These are phyloP conservation scores for Chrysodeixis includens DNA, from an alignment of 2,888 invertebrate genomes.

Conservation along the genomic window DNA sequence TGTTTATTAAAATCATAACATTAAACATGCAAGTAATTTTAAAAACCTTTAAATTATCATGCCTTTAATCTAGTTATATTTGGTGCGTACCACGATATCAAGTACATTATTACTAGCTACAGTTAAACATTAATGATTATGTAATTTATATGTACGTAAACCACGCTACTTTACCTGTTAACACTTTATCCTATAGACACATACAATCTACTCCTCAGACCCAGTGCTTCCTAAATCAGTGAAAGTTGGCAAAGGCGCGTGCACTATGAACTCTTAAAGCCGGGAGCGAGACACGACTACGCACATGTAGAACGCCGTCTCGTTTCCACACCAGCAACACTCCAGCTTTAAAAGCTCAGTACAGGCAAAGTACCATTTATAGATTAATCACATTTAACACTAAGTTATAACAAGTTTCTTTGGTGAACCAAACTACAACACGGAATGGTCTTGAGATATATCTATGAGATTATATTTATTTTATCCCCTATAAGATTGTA, in stretches of 20 bases:
- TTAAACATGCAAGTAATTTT: neutral
- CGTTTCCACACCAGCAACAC: no score
- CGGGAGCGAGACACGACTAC: no score
- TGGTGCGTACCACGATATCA: neutral
- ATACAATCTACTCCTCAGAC: neutral
- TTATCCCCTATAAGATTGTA: neutral
- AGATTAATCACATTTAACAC: neutral
- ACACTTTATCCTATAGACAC: neutral
- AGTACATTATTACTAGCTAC: neutral
- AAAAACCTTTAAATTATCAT: neutral
- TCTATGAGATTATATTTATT: neutral
- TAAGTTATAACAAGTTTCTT: slow-evolving; percentile 1
- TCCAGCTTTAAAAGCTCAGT: no score
- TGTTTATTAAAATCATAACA: neutral
- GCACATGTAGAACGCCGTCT: no score
- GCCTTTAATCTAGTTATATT: neutral
- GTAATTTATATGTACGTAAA: neutral
- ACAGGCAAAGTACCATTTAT: neutral
- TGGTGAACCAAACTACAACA: neutral
- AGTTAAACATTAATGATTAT: neutral
- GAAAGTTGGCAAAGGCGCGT: neutral
- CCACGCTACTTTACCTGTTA: neutral
- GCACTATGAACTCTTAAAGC: no score
- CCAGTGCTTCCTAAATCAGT: neutral
- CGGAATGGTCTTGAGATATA: neutral